Evolutionary conservation across 2,888 invertebrate species (phyloP).

Genomic region (Mesorhabditis spiculigera): DNA sequence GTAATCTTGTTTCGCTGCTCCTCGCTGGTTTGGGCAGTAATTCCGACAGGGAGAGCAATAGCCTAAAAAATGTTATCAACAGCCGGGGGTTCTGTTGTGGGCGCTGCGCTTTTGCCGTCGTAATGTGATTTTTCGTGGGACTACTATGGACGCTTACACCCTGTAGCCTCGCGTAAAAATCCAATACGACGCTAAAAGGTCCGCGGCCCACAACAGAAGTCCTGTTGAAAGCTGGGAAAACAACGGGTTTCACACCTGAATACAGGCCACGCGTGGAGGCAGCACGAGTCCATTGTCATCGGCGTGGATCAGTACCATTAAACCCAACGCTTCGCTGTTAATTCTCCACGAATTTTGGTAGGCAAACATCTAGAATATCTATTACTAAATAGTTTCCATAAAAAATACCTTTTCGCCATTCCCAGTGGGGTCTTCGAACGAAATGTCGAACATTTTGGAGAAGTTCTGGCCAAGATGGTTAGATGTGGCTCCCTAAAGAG

Average conservation of each 20-base stretch:
- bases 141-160: too few species aligned
- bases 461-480: constrained; percentile 99
- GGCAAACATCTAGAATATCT: constrained; percentile 64
- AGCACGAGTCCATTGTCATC: constrained; percentile 93
- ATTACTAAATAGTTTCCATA: too few species aligned
- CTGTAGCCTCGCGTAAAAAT: too few species aligned
- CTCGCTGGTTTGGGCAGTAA: constrained; percentile 77
- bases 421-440: constrained; percentile 82
- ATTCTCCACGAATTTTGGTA: constrained; percentile 98
- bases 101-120: too few species aligned
- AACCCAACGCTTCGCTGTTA: constrained; percentile 91
- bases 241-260: constrained; percentile 68
- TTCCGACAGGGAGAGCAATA: constrained; percentile 90
- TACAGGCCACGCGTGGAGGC: constrained; percentile 83
- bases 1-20: constrained; percentile 72
- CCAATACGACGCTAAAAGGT: too few species aligned
- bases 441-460: constrained; percentile 97
- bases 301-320: constrained; percentile 76
- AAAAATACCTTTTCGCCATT: constrained; percentile 25
- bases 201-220: too few species aligned
- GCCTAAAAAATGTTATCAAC: constrained; percentile 59
- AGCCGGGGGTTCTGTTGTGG: too few species aligned
- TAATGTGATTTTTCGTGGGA: too few species aligned
- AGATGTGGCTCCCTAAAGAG: constrained; percentile 80
- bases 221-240: too few species aligned